Base-by-base conservation (phyloP, 2,888 invertebrate genomes). In the Andrena bicolor region DNA sequence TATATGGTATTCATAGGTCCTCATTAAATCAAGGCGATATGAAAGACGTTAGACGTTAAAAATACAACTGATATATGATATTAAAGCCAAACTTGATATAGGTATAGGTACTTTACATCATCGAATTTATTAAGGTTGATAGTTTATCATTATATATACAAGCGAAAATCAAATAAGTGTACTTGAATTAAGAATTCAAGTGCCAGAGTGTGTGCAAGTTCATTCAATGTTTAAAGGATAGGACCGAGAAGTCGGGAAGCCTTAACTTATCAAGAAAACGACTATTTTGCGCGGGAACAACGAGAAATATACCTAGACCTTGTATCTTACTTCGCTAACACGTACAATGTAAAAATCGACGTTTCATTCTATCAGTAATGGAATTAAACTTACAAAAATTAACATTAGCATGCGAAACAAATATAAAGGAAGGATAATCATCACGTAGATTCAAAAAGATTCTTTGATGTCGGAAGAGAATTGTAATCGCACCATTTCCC, bases 261-360 rank as follows among this genome's bases (percentile, higher is more conserved):
- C n/a, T 51, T 8, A 20, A 51, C 8, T 51, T 53, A 20, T 53
- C 20, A 20, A 53, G 20, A 41, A 41, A 5, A 41, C 8, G 8
- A 20, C 6, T 20, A 20, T 51, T 2, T 20, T 53, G 2, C 20
- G 53, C 53, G 8, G 20, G 23, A 53, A 53, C 8, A 53, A 20
- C 2, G 1, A 53, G 8, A 20, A 53, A 20, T 53, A 20, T 23
- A 53, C n/a, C 53, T 8, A 41, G 41, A 41, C 16, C 20, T 53
- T 53, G n/a, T 53, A 20, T 53, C 53, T 53, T 23, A 53, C 8
- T 53, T 53, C 8, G n/a, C 8, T 53, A 53, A n/a, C 20, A 53
- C 20, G 53, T 53, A 53, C 53, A 53, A 53, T 53, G 23, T 53
- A 53, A 53, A 51, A 53, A 20, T 53, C 8, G 20, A 53, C 20